phyloP scores from a whole-genome alignment of 2,888 invertebrate genomes.

The Xylota segnis region DNA sequence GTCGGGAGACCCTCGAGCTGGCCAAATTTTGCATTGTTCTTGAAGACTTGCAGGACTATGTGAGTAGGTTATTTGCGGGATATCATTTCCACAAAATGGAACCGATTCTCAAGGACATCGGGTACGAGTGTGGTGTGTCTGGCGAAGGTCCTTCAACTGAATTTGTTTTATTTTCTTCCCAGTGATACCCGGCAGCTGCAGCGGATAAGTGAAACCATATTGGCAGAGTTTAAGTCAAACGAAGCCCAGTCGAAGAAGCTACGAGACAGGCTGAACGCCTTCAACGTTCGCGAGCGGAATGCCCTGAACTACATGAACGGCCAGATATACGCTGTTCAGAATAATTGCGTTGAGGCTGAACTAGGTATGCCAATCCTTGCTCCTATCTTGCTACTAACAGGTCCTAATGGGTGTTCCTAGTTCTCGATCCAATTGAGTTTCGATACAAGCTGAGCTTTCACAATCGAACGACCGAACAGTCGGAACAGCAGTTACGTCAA shows the following conservation, averaged over 20 bases:
- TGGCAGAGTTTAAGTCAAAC: conserved; percentile 21
- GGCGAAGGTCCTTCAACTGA: neutral
- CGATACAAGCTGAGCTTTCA: conserved; percentile 46
- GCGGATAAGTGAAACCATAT: conserved; percentile 17
- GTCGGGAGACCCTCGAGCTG: neutral
- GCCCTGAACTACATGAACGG: conserved; percentile 28
- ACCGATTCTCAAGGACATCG: conserved; percentile 28
- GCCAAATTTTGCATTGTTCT: conserved; percentile 52
- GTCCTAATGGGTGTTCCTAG: neutral
- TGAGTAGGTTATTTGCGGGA: conserved; percentile 2
- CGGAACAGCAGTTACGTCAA: neutral
- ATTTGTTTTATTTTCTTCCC: neutral
- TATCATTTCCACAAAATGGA: neutral
- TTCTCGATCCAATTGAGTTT: conserved; percentile 59
- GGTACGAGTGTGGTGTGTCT: conserved; percentile 23
- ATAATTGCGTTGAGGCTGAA: conserved; percentile 42
- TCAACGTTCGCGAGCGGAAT: conserved; percentile 45
- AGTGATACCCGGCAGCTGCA: conserved; percentile 29
- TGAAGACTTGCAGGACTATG: conserved; percentile 33
- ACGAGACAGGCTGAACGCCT: conserved; percentile 30
- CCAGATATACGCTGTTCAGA: conserved; percentile 31
- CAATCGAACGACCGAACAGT: conserved; percentile 20
- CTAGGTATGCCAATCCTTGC: conserved; percentile 21
- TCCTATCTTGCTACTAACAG: too few species aligned
- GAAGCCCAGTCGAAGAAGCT: neutral